phyloP scores from a whole-genome alignment of 2,888 invertebrate genomes.

The Meghimatium bilineatum region DNA sequence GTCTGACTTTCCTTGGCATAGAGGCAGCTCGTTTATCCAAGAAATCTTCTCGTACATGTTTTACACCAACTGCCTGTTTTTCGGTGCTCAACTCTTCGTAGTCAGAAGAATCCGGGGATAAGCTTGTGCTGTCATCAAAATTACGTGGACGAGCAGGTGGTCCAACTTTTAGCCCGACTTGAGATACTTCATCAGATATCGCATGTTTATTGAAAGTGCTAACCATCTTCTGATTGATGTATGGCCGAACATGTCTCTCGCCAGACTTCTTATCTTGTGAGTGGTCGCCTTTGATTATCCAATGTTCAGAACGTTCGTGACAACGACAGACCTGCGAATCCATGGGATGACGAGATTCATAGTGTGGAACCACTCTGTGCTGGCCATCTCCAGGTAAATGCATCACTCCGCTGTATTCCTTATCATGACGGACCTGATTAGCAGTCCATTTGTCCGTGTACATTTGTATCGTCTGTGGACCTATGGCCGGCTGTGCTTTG shows the following conservation, averaged over 20 bases:
- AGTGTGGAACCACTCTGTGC: no score
- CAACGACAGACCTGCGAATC: neutral
- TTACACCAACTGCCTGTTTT: no score
- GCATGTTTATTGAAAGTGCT: neutral
- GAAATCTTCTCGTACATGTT: neutral
- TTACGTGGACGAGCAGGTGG: no score
- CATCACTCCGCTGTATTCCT: no score
- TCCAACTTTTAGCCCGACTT: no score
- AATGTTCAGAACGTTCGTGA: neutral
- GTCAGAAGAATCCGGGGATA: neutral
- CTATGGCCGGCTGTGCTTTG: neutral
- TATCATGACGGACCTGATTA: neutral
- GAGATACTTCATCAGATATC: neutral
- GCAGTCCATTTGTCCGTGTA: neutral
- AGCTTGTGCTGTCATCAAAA: neutral
- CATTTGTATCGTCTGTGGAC: neutral
- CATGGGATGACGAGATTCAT: neutral
- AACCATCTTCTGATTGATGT: neutral
- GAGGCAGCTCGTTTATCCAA: neutral
- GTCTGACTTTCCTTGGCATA: neutral
- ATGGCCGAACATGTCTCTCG: neutral
- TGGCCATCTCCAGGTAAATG: neutral
- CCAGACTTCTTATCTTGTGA: neutral
- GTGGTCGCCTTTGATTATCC: neutral
- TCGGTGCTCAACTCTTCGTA: neutral